Evolutionary conservation across 2,797 vertebrate species (phyloP).

Genomic region (Macroramphosus scolopax): DNA sequence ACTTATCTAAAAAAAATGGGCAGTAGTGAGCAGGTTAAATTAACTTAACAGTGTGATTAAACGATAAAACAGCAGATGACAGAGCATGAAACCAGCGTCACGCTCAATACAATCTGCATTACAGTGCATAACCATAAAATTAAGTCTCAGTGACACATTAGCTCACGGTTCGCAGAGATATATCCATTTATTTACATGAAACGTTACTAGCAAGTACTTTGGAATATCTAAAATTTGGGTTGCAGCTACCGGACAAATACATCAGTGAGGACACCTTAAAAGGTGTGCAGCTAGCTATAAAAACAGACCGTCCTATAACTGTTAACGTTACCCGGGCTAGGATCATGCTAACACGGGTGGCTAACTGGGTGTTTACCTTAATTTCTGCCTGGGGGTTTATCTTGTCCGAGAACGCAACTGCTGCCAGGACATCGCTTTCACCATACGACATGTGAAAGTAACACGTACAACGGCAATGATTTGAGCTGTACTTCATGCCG

Average conservation of each 20-base stretch:
- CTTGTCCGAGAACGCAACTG: constrained; percentile 29
- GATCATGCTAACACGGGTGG: constrained; percentile 43
- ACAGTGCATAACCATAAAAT: too few relatives aligned
- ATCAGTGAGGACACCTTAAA: not conserved
- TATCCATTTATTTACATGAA: too few relatives aligned
- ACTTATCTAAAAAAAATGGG: not conserved
- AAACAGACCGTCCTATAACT: constrained; percentile 35
- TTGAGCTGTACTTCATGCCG: constrained; percentile 31
- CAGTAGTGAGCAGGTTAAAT: fast-evolving
- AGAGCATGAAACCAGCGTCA: not conserved
- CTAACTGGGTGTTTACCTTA: constrained; percentile 70
- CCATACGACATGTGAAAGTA: constrained; percentile 3
- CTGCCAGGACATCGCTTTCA: constrained; percentile 49
- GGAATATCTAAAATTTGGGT: not conserved
- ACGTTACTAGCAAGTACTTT: not conserved
- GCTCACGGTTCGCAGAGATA: too few relatives aligned
- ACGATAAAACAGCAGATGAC: not conserved
- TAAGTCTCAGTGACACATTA: too few relatives aligned
- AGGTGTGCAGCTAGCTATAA: constrained; percentile 11
- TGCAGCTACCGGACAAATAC: not conserved
- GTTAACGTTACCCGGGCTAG: constrained; percentile 32
- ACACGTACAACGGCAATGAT: not conserved
- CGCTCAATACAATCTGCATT: too few relatives aligned
- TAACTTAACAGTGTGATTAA: not conserved
- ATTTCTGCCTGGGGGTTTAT: constrained; percentile 32